Evolutionary conservation across 2,797 vertebrate genomes (phyloP), one percentile per base, ranked within the genome.

Genomic region (Euthynnus affinis): DNA sequence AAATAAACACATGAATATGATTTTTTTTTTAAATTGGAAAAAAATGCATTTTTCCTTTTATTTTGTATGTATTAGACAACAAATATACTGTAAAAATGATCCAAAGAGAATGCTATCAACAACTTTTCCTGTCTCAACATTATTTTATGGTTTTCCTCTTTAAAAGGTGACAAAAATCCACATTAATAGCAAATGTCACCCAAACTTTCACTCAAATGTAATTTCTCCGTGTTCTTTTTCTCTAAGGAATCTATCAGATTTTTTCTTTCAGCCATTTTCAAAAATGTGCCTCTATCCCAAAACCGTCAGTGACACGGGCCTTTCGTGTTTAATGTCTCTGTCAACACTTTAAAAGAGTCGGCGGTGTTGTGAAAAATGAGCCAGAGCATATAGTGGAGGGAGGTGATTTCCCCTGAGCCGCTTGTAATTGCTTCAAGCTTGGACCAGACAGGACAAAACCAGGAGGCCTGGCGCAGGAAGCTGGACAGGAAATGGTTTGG

Each of bases 371-470:
- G 89, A 94, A 90, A 91, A 93, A 94, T 89, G 91, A 91, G 81
- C 80, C 81, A 15, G 76, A 77, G 83, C 87, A 27, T 73, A 88
- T 66, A 82, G 82, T 62, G 68, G 81, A 82, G 82, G 87, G 83
- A 89, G 89, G 88, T 92, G 88, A 94, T 92, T 92, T 93, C 93
- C 92, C 92, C 58, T 59, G 90, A 91, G 92, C 64, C 23, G 37
- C 82, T 72, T 80, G 77, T 94, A 95, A 95, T 95, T 94, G 91
- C 92, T 94, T 94, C 94, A 95, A 93, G 93, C 89, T 92, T 93
- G 71, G 87, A 87, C 84, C 82, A 90, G 84, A 93, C 88, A 51
- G 89, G 84, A 91, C 82, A 63, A 76, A 90, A 93, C 87, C 92
- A 86, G 90, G 92, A 93, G 91, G 85, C 86, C 84, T 80, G 86